Evolutionary conservation across 2,797 vertebrate species (phyloP), one percentile per base, ranked within the genome.

Genomic region (Sebastes miniatus): DNA sequence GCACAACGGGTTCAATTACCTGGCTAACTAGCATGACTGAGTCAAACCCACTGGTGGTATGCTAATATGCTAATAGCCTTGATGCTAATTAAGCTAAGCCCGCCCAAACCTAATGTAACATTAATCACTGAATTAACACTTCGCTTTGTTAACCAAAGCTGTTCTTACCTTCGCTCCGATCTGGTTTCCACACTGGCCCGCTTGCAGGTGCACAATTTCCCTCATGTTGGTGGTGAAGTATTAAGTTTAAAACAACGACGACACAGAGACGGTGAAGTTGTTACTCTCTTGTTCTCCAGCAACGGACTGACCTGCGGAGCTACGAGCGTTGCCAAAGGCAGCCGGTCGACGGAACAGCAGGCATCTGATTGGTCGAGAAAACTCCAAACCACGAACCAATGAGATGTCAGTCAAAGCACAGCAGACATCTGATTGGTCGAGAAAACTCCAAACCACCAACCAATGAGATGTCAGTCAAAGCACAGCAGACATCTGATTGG

Each of bases 161-260:
- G 6, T 54, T 54, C 70, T 63, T 10, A 90, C 92, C 89, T 93
- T 93, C 0, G 92, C 88, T 31, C 93, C 93, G 3, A 94, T 94
- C 16, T 94, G 93, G 66, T 94, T 94, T 43, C 93, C 93, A 50
- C 92, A 93, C 31, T 93, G 92, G 79, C 92, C 92, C 0, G 92
- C 91, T 59, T 93, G 92, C 10, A 93, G 78, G 8, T 93, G 93
- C 0, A 94, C 93, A 5, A 94, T 94, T 83, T 94, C 92, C 52
- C 93, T 92, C 91, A 93, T 92, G 70, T 64, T 90, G 32, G 9
- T 52, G 0, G 57, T 76, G 2, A 59, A 47, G 18, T 1, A 1
- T 65, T 61, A 47, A 52, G 1, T 52, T 3, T 36, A 36, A 25
- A 84, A 71, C 12, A 4, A 50, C 6, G 12, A 14, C 24, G 9